Base-by-base conservation (phyloP, 23 tunicate genomes). In the Clavelina lepadiformis region DNA sequence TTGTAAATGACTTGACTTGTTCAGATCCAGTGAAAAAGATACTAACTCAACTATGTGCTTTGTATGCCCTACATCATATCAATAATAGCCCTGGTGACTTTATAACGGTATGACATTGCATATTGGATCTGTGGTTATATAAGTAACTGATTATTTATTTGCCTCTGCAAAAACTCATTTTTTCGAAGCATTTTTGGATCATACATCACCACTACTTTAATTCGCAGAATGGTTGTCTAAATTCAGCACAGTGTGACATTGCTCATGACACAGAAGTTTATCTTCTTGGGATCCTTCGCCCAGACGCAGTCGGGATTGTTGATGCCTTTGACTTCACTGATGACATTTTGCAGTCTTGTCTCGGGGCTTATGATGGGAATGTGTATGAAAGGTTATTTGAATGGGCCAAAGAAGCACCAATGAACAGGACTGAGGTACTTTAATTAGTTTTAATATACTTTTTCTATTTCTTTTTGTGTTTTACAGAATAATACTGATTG, bases 271-370 rank as follows among this genome's bases (percentile, higher is more conserved):
- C 84, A 5, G 97, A 89, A 69, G 23, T 75, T 7, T 49, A 60
- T 3, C 38, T 75, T 37, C 31, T 89, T 63, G 30, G 69, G n/a
- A 8, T 27, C 38, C 26, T 89, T 1, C 77, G 97, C 25, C 74
- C 69, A 31, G 51, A 89, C 69, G 89, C 97, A 25, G 76, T 89
- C 41, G 89, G 81, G 18, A 50, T 89, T 13, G 97, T 89, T 44
- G 97, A 89, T 47, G 97, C 97, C 2, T 81, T 89, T 56, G 97
- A 89, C 35, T 81, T 64, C 67, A 33, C 80, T 59, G 97, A 89
- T 44, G 69, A 67, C 5, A 44, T 38, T 3, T 56, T 89, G 28
- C 78, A 70, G 44, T 75, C 82, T n/a, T 89, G 97, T 46, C 45
- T 81, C 33, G 97, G 97, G 33, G 63, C 77, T 61, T 89, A 81